These are phyloP conservation scores for Urocyon cinereoargenteus DNA, from an alignment of 2,797 vertebrate species.

Conservation along the genomic window DNA sequence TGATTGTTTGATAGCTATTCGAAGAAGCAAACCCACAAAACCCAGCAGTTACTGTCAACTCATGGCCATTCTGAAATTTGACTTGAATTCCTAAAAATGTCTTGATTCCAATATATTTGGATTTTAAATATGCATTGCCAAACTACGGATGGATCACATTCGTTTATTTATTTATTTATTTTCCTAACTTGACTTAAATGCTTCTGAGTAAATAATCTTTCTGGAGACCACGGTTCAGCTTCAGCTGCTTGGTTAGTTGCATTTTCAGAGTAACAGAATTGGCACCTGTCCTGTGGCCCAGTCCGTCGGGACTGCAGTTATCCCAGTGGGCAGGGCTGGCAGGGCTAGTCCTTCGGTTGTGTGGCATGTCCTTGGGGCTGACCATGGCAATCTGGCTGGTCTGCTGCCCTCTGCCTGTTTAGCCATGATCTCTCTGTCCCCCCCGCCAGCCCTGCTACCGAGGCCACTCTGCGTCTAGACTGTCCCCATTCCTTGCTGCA, in stretches of 20 bases:
- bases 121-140: not conserved
- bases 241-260: not conserved
- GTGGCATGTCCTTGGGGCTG: not conserved
- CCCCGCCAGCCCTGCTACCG: not conserved
- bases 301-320: fast-evolving
- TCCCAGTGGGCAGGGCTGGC: not conserved
- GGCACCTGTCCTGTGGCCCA: not conserved
- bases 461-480: not conserved
- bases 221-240: not conserved
- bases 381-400: not conserved
- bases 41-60: not conserved
- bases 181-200: not conserved
- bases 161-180: not conserved
- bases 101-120: conserved; percentile 4
- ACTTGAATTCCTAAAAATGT: conserved; percentile 10
- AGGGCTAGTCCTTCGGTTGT: not conserved
- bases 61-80: not conserved
- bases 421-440: not conserved
- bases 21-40: not conserved
- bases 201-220: not conserved
- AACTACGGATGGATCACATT: not conserved
- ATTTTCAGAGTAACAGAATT: not conserved
- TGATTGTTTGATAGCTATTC: not conserved
- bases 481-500: not conserved
- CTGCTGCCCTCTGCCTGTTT: not conserved